Evolutionary conservation across 2,113 vertebrate genomes (phyloP), one percentile per base, ranked within the genome.

Genomic region (Rostratula benghalensis): DNA sequence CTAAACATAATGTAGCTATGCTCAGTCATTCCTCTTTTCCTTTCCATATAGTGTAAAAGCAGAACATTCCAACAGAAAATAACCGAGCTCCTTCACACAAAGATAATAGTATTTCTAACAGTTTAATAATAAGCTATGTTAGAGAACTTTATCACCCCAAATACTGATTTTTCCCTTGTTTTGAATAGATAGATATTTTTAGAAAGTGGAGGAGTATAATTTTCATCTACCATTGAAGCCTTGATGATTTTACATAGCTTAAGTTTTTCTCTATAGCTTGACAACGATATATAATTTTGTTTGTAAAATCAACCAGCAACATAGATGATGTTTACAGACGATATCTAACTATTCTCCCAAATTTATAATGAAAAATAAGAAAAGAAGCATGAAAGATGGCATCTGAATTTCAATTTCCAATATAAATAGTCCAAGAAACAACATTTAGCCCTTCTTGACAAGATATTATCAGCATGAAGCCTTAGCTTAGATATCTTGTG

Each of bases 401-500:
- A 73, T 22, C 61, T 37, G 5, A 69, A 64, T 23, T 96, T 97
- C 83, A 95, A 65, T 94, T 89, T 96, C 63, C 17, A 84, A 48
- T 79, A 94, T 86, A 96, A 96, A 94, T 80, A 83, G 74, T 87
- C 51, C 54, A 87, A 73, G 70, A 93, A 78, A 83, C 50, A 94
- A 89, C 67, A 79, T 80, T 93, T 89, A 96, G 75, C 67, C 31
- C 93, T 96, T 94, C 80, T 85, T 96, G 85, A 95, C 87, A 94
- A 90, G 35, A 31, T 80, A 83, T 80, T 93, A 96, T 85, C 94
- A 91, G 41, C 79, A 81, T 87, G 94, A 95, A 95, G 51, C 93
- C 94, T 97, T 59, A 89, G 48, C 50, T 94, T 89, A 81, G 61
- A 93, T 95, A 97, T 97, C 84, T 80, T 84, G 63, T 94, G 39